Percentiles rank a stretch among this genome's conserved stretches.
Evolutionary conservation across 2,797 vertebrate genomes (phyloP).

Genomic region (Oreochromis mossambicus): DNA sequence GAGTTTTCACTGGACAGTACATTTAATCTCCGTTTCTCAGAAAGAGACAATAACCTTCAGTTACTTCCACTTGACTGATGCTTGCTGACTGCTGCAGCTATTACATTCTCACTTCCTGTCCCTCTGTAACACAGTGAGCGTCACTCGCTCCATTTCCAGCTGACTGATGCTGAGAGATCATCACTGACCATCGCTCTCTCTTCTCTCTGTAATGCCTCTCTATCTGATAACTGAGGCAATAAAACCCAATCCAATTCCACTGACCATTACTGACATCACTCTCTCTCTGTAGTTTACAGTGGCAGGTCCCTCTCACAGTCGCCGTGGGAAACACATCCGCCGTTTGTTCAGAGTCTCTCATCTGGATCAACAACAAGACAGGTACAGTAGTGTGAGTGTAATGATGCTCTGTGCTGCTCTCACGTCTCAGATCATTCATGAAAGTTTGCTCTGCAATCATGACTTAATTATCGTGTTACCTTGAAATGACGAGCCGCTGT

Average conservation of each 20-base stretch:
- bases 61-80: slow-evolving; percentile 30
- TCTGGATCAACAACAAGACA: slow-evolving; percentile 97
- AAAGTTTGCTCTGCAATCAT: not conserved
- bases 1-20: not conserved
- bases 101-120: slow-evolving; percentile 2
- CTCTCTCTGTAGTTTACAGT: slow-evolving; percentile 81
- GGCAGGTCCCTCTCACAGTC: slow-evolving; percentile 94
- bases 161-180: slow-evolving; percentile 18
- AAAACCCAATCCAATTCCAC: slow-evolving; percentile 28
- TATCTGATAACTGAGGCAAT: slow-evolving; percentile 37
- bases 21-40: not conserved
- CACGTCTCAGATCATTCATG: not conserved
- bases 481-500: not conserved
- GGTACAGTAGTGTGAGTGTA: slow-evolving; percentile 67
- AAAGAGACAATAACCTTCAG: slow-evolving; percentile 6
- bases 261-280: slow-evolving; percentile 23
- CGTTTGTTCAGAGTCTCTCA: slow-evolving; percentile 85
- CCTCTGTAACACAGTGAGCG: not conserved
- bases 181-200: slow-evolving; percentile 20
- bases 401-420: not conserved
- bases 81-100: not conserved
- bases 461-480: not conserved
- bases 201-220: slow-evolving; percentile 14
- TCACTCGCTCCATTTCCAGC: slow-evolving; percentile 22
- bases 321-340: slow-evolving; percentile 88